A percentile compares a stretch with the other conserved stretches of the same genome.
These are phyloP conservation scores for Pseudorhombus dupliciocellatus DNA, from an alignment of 2,113 vertebrate species.

Conservation along the genomic window DNA sequence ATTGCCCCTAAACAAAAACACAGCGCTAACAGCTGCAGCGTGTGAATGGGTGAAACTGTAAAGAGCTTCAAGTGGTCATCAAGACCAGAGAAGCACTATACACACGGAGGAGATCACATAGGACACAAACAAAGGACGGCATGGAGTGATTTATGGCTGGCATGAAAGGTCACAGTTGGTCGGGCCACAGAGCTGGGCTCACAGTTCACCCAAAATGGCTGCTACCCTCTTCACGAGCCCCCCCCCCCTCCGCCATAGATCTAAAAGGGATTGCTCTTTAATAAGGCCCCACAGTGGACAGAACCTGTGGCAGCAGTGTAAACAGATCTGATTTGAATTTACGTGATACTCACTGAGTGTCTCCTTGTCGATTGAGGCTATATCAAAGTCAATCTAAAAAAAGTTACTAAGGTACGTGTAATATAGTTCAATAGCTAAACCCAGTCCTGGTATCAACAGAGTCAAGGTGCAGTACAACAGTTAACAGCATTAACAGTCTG, in stretches of 20 bases:
- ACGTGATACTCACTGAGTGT: slow-evolving; percentile 42
- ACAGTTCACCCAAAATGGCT: slow-evolving; percentile 30
- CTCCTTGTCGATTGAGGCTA: slow-evolving; percentile 43
- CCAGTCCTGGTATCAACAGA: slow-evolving; percentile 42
- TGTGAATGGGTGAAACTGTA: too few relatives aligned
- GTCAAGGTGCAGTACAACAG: slow-evolving; percentile 67
- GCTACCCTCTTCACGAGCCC: slow-evolving; percentile 20
- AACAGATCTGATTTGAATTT: slow-evolving; percentile 51
- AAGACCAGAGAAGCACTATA: too few relatives aligned
- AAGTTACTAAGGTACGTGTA: slow-evolving; percentile 41
- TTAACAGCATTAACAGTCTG: slow-evolving; percentile 58
- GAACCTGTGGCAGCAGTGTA: slow-evolving; percentile 58
- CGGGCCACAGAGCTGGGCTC: slow-evolving; percentile 14
- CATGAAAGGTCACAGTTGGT: slow-evolving; percentile 56
- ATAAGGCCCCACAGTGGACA: slow-evolving; percentile 52
- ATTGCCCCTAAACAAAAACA: too few relatives aligned
- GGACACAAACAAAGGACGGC: slow-evolving; percentile 34
- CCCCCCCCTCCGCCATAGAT: slow-evolving; percentile 8
- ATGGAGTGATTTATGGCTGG: slow-evolving; percentile 43
- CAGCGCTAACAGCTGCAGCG: too few relatives aligned
- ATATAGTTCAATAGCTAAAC: slow-evolving; percentile 57
- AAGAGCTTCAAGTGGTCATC: too few relatives aligned
- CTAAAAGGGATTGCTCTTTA: slow-evolving; percentile 33
- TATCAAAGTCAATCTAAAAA: slow-evolving; percentile 57
- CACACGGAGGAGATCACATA: slow-evolving; percentile 13